phyloP scores from a whole-genome alignment of 2,797 vertebrate species.

The Xenopus petersii region DNA sequence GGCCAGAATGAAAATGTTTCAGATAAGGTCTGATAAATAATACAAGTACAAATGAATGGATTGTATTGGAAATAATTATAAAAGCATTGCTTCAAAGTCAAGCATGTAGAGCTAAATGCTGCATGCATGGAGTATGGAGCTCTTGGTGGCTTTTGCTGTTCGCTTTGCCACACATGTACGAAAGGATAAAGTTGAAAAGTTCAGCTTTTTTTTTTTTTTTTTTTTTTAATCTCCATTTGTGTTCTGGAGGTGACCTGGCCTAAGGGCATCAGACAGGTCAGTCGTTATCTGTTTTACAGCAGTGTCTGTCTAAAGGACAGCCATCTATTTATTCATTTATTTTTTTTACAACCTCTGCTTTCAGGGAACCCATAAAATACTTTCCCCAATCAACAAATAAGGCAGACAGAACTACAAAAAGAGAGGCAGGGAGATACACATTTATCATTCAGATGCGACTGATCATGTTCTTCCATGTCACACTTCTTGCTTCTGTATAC shows the following conservation, averaged over 20 bases:
- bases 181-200: conserved; percentile 60
- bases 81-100: too few relatives aligned
- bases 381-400: conserved; percentile 46
- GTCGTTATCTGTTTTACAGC: conserved; percentile 60
- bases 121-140: too few relatives aligned
- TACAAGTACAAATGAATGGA: too few relatives aligned
- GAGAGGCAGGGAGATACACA: neutral
- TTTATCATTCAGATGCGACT: neutral
- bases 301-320: conserved; percentile 45
- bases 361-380: conserved; percentile 43
- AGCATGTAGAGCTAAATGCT: too few relatives aligned
- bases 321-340: conserved; percentile 30
- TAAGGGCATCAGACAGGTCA: conserved; percentile 56
- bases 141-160: neutral
- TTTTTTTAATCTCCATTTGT: conserved; percentile 32
- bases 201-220: conserved; percentile 54
- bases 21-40: too few relatives aligned
- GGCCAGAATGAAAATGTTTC: too few relatives aligned
- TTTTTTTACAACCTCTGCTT: conserved; percentile 40
- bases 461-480: neutral
- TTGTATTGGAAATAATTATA: too few relatives aligned
- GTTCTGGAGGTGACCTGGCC: conserved; percentile 61
- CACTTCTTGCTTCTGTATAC: too few relatives aligned
- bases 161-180: neutral
- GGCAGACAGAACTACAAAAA: conserved; percentile 38